Evolutionary conservation across 2,797 vertebrate species (phyloP).

Genomic region (Oreortyx pictus): DNA sequence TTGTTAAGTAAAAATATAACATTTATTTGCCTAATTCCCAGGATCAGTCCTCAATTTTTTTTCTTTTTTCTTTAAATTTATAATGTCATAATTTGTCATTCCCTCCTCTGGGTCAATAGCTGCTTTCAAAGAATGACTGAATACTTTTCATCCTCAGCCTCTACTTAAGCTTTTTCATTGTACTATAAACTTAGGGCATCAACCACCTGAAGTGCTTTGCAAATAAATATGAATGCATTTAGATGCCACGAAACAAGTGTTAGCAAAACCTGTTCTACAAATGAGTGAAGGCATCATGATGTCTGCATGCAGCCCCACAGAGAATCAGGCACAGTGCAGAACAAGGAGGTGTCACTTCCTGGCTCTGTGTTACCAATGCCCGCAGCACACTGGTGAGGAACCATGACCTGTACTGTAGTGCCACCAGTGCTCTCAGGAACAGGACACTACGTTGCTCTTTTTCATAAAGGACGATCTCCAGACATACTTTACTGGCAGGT

Average conservation of each 20-base stretch:
- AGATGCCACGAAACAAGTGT: background rate
- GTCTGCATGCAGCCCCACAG: background rate
- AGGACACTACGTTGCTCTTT: background rate
- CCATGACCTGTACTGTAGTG: background rate
- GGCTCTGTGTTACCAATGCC: background rate
- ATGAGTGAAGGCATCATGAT: background rate
- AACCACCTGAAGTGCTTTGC: background rate
- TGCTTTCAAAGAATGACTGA: background rate
- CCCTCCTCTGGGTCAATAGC: background rate
- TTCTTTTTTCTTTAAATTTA: background rate
- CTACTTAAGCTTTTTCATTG: background rate
- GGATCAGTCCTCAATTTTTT: background rate
- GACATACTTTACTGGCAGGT: background rate
- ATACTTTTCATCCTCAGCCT: background rate
- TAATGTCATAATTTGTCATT: background rate
- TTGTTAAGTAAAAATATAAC: background rate
- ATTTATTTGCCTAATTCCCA: background rate
- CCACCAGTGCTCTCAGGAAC: background rate
- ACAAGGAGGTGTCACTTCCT: background rate
- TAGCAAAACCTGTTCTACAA: background rate
- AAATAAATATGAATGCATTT: background rate
- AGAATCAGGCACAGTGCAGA: fast-evolving
- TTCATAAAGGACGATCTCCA: background rate
- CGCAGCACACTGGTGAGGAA: background rate
- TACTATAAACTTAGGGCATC: background rate